phyloP scores from a whole-genome alignment of 2,888 invertebrate species.

The Pyrrhia umbra region DNA sequence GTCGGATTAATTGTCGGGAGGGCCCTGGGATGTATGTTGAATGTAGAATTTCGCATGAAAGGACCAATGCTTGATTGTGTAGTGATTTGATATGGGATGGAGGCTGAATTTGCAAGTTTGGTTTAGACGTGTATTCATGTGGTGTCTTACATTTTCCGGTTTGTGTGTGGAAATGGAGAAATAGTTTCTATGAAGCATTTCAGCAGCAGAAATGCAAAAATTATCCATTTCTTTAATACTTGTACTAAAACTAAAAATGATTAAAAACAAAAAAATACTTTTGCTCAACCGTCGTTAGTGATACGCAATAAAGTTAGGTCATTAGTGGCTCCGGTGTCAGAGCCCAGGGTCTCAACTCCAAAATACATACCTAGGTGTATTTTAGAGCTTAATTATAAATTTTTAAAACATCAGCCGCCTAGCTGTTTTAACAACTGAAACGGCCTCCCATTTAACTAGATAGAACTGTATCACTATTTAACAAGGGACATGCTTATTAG shows the following conservation, averaged over 20 bases:
- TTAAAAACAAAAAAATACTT: not conserved
- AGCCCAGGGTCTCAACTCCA: not conserved
- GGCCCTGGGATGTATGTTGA: constrained; percentile 61
- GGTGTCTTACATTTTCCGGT: constrained; percentile 3
- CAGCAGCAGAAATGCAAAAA: too few species aligned
- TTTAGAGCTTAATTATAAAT: not conserved
- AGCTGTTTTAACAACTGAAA: not conserved
- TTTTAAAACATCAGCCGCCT: not conserved
- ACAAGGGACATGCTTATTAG: too few species aligned
- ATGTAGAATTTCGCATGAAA: constrained; percentile 52
- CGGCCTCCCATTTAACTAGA: not conserved
- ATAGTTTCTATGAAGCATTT: not conserved
- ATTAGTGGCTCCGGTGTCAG: not conserved
- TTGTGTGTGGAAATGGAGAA: not conserved
- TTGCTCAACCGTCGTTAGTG: not conserved
- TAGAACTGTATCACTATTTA: too few species aligned
- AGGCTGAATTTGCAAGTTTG: constrained; percentile 29
- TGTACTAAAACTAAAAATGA: too few species aligned
- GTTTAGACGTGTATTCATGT: constrained; percentile 31
- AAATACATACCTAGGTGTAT: not conserved
- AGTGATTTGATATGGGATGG: constrained; percentile 50
- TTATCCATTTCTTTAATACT: too few species aligned
- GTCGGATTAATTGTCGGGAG: constrained; percentile 65
- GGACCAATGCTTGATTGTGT: constrained; percentile 47
- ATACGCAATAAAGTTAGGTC: not conserved